phyloP scores from a whole-genome alignment of 2,113 vertebrate genomes.

The Pithys albifrons region DNA sequence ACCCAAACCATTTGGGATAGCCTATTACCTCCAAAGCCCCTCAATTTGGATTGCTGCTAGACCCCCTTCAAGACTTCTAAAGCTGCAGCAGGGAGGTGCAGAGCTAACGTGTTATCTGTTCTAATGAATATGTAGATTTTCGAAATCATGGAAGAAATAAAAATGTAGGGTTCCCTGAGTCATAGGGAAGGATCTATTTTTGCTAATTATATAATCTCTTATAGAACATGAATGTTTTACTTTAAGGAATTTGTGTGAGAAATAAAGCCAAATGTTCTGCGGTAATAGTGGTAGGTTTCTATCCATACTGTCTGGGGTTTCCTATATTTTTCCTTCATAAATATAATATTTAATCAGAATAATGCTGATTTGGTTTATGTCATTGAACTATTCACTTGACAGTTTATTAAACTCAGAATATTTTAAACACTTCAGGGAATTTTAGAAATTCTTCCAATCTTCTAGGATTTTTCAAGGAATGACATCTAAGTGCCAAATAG shows the following conservation, averaged over 20 bases:
- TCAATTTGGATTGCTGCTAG: background rate
- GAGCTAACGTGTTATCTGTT: background rate
- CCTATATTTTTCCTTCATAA: background rate
- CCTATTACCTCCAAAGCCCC: background rate
- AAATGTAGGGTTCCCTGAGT: background rate
- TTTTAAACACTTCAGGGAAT: background rate
- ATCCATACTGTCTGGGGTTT: background rate
- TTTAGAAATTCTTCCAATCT: background rate
- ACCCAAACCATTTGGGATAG: background rate
- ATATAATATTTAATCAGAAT: background rate
- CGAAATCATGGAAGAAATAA: background rate
- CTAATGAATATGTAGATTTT: background rate
- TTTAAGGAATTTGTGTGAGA: background rate
- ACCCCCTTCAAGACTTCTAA: background rate
- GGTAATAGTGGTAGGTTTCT: background rate
- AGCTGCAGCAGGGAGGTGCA: background rate
- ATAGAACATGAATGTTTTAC: background rate
- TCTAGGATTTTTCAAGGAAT: background rate
- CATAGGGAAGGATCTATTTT: background rate
- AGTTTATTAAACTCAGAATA: background rate
- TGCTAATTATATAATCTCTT: background rate
- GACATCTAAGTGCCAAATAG: background rate
- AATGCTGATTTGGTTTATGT: background rate
- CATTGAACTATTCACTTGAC: background rate
- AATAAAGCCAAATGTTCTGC: background rate